Evolutionary conservation across 37 sponge, comb jelly and placozoan species (phyloP).

Genomic region (Ianthella basta): DNA sequence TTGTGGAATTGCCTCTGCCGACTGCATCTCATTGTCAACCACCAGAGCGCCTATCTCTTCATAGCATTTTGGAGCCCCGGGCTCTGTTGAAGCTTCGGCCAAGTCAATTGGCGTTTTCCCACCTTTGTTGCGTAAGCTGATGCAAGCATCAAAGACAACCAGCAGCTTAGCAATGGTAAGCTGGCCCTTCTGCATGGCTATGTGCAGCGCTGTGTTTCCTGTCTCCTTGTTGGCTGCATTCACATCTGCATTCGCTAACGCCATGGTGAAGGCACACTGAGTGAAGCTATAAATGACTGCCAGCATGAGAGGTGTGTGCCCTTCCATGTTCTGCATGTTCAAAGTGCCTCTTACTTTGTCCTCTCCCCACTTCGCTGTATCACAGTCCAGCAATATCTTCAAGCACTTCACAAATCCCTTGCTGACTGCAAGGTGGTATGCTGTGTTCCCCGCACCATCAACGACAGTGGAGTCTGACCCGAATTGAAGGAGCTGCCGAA

Average conservation of each 20-base stretch:
- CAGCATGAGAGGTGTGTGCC: conserved; percentile 45
- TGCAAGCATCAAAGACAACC: conserved; percentile 48
- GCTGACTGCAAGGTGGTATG: conserved; percentile 21
- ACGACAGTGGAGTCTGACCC: neutral
- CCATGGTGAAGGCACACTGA: conserved; percentile 28
- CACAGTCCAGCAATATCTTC: neutral
- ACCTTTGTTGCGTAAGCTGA: conserved; percentile 24
- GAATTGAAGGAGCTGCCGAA: neutral
- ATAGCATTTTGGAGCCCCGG: neutral
- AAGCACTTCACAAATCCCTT: neutral
- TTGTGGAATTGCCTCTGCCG: neutral
- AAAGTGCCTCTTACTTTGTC: neutral
- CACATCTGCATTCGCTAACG: conserved; percentile 29
- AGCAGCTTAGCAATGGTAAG: conserved; percentile 35
- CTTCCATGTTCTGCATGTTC: neutral
- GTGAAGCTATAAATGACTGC: conserved; percentile 10
- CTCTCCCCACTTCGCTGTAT: neutral
- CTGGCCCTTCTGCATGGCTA: conserved; percentile 41
- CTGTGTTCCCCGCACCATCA: conserved; percentile 2
- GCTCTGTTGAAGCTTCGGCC: neutral
- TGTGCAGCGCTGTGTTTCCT: conserved; percentile 45
- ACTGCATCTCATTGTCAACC: neutral
- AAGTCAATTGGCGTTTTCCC: conserved; percentile 38
- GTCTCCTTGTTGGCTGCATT: conserved; percentile 9
- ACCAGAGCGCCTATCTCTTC: conserved; percentile 17